A percentile compares a stretch with the other conserved stretches of the same genome.
Conservation (phyloP, 64 coral and sea anemone genomes). For the Porites lutea region DNA sequence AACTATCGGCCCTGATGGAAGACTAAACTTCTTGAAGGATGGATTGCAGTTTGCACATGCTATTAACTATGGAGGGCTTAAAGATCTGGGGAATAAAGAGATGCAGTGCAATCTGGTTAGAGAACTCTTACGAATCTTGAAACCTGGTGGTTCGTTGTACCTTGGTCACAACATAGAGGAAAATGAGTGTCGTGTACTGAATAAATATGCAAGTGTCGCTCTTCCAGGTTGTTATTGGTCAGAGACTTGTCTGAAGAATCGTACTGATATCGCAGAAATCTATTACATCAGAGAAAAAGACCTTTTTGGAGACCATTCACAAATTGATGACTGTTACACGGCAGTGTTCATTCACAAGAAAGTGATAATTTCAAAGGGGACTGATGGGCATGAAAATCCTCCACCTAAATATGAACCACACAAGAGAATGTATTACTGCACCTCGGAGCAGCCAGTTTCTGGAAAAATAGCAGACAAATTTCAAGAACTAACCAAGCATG, state of each 20-base stretch:
- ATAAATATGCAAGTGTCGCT: slow-evolving; percentile 37
- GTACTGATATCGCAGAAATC: slow-evolving; percentile 80
- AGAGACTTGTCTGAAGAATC: slow-evolving; percentile 51
- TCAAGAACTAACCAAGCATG: background rate
- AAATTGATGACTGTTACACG: slow-evolving; percentile 81
- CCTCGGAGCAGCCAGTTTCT: background rate
- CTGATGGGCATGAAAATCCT: slow-evolving; percentile 20
- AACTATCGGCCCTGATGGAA: slow-evolving; percentile 12
- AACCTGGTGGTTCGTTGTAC: slow-evolving; percentile 80
- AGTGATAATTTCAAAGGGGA: slow-evolving; percentile 54
- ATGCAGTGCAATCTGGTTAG: slow-evolving; percentile 75
- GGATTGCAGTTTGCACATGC: slow-evolving; percentile 58
- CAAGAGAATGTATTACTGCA: slow-evolving; percentile 66
- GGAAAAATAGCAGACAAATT: background rate
- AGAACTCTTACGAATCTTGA: slow-evolving; percentile 78
- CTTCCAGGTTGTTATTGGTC: slow-evolving; percentile 86
- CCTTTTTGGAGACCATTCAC: slow-evolving; percentile 62
- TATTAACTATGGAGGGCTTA: slow-evolving; percentile 87
- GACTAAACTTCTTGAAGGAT: slow-evolving; percentile 2
- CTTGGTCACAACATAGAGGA: slow-evolving; percentile 87
- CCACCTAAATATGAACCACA: slow-evolving; percentile 57
- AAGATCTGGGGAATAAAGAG: slow-evolving; percentile 38
- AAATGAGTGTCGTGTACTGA: slow-evolving; percentile 48
- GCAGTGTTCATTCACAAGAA: slow-evolving; percentile 95
- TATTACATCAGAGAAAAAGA: slow-evolving; percentile 91